Evolutionary conservation across 1,140 invertebrate species (phyloP).

Genomic region (Chrysoperla carnea): DNA sequence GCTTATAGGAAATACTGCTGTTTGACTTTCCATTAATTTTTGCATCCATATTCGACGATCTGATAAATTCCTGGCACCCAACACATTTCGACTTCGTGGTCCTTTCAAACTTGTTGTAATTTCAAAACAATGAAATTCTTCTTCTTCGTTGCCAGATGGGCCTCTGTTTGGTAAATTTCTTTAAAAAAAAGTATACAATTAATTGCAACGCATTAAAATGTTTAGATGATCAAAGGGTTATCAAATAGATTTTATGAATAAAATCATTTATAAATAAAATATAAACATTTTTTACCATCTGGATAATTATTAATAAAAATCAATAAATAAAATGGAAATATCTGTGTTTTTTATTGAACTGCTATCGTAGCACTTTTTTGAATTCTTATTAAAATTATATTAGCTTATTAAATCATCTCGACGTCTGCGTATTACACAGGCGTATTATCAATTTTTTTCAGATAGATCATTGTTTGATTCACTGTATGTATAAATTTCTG

Average conservation of each 20-base stretch:
- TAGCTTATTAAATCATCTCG: too few relatives aligned
- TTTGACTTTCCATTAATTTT: slow-evolving; percentile 41
- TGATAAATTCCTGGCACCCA: slow-evolving; percentile 30
- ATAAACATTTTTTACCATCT: background rate
- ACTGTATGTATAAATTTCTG: too few relatives aligned
- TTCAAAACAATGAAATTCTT: slow-evolving; percentile 37
- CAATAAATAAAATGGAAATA: too few relatives aligned
- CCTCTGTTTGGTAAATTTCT: slow-evolving; percentile 14
- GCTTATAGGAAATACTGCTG: slow-evolving; percentile 34
- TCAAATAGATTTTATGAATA: slow-evolving; percentile 8
- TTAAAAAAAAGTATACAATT: slow-evolving; percentile 11
- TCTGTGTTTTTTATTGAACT: too few relatives aligned
- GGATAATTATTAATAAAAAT: background rate
- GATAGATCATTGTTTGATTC: too few relatives aligned
- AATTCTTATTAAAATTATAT: too few relatives aligned
- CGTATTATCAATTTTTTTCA: too few relatives aligned
- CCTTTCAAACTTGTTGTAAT: slow-evolving; percentile 25
- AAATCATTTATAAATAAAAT: slow-evolving; percentile 9
- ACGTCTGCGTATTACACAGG: too few relatives aligned
- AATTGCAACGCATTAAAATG: background rate
- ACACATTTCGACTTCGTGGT: slow-evolving; percentile 26
- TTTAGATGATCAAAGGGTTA: slow-evolving; percentile 1
- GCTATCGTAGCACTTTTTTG: too few relatives aligned
- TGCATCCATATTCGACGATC: slow-evolving; percentile 48
- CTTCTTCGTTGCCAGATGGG: slow-evolving; percentile 18